Conservation (phyloP, 2,113 vertebrate species). For the Coregonus clupeaformis region DNA sequence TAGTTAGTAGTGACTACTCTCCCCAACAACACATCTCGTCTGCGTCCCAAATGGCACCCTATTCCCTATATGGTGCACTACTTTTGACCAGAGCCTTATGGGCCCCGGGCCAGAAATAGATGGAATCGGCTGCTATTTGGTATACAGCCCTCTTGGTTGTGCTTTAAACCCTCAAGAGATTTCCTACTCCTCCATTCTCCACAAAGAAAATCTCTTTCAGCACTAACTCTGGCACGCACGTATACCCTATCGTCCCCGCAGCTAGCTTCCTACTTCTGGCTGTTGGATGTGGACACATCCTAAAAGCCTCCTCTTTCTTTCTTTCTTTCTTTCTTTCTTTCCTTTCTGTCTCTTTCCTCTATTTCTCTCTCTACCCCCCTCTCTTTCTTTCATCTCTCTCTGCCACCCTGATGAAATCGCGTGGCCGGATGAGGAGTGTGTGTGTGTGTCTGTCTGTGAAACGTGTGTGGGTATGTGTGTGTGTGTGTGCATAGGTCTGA, state of each 20-base stretch:
- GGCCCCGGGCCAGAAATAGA: not conserved
- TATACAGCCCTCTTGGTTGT: not conserved
- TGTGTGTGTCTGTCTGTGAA: not conserved
- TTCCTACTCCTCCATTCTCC: not conserved
- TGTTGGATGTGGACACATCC: slow-evolving; percentile 19
- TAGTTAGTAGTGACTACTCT: no score
- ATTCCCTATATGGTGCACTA: not conserved
- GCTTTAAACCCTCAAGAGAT: not conserved
- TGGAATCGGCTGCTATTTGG: not conserved
- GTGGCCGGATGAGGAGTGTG: not conserved
- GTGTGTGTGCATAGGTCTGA: not conserved
- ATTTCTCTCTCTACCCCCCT: not conserved
- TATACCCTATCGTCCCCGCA: not conserved
- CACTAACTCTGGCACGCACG: not conserved
- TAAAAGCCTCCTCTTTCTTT: slow-evolving; percentile 48
- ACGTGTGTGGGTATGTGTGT: not conserved
- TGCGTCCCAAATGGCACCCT: not conserved
- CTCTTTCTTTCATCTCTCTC: not conserved
- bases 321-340: no score
- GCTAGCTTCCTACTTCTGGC: slow-evolving; percentile 28
- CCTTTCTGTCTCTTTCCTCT: not conserved
- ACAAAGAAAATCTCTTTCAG: not conserved
- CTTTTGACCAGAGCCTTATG: not conserved
- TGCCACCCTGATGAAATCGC: not conserved
- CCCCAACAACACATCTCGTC: not conserved